Conservation (phyloP, 2,888 invertebrate genomes). For the Ormyrus pomaceus region DNA sequence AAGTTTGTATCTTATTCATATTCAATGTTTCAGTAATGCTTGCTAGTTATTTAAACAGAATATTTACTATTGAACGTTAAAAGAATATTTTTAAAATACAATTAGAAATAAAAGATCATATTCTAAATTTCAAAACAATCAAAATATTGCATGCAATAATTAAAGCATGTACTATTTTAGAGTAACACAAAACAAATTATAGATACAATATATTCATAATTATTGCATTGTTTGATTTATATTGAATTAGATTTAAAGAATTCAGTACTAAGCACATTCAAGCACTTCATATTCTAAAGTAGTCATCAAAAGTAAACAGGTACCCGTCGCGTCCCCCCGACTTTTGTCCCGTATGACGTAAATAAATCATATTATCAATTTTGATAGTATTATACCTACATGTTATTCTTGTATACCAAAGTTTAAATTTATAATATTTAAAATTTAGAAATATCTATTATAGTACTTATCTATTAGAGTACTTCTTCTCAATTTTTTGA, state of each 20-base stretch:
- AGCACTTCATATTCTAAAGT: neutral
- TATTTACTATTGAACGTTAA: slow-evolving; percentile 5
- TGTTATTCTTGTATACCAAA: slow-evolving; percentile 29
- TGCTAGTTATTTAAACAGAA: slow-evolving; percentile 34
- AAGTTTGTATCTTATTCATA: slow-evolving; percentile 5
- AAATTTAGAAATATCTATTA: too few species aligned
- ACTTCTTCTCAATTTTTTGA: too few species aligned
- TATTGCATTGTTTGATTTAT: neutral
- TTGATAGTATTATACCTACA: slow-evolving; percentile 6
- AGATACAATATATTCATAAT: neutral
- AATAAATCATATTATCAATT: slow-evolving; percentile 8
- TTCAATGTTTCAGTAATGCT: slow-evolving; percentile 40
- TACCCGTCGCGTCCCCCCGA: too few species aligned
- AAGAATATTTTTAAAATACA: slow-evolving; percentile 6
- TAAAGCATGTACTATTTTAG: slow-evolving; percentile 22
- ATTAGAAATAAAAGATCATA: neutral
- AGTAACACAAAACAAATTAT: slow-evolving; percentile 24
- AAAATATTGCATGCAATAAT: slow-evolving; percentile 35
- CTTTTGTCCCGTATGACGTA: neutral
- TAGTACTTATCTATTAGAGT: too few species aligned
- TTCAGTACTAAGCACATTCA: slow-evolving; percentile 8
- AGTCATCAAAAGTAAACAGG: too few species aligned
- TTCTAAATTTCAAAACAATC: slow-evolving; percentile 16
- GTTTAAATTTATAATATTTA: neutral
- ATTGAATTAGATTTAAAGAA: slow-evolving; percentile 1